Evolutionary conservation across 1,140 invertebrate species (phyloP).

Genomic region (Dreissena rostriformis): DNA sequence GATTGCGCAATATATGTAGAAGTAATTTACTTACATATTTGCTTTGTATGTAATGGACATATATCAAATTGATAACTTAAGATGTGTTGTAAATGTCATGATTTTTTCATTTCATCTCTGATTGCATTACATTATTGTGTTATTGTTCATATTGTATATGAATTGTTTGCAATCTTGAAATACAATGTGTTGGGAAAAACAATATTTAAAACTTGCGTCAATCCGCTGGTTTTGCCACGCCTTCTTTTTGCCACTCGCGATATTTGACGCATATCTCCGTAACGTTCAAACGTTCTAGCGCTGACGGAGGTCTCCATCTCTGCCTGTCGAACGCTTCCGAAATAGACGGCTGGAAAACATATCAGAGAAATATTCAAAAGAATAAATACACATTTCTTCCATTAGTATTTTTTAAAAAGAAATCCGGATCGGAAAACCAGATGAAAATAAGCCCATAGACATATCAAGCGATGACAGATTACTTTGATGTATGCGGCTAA

Average conservation of each 20-base stretch:
- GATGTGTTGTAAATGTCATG: too few species aligned
- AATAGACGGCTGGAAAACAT: neutral
- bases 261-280: neutral
- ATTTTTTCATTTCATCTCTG: too few species aligned
- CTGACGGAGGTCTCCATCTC: neutral
- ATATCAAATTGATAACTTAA: too few species aligned
- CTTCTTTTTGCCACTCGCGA: neutral
- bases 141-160: too few species aligned
- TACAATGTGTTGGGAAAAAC: too few species aligned
- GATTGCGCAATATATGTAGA: neutral
- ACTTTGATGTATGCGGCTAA: conserved; percentile 49
- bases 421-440: conserved; percentile 37
- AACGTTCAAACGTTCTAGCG: neutral
- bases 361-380: neutral
- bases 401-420: conserved; percentile 32
- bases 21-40: too few species aligned
- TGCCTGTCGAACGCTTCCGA: too few species aligned
- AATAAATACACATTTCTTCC: neutral
- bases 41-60: too few species aligned
- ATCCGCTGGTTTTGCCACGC: neutral
- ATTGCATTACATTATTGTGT: too few species aligned
- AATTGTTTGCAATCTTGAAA: too few species aligned
- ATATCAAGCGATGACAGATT: conserved; percentile 36
- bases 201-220: neutral
- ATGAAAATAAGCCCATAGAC: conserved; percentile 16